Evolutionary conservation across 2,113 vertebrate species (phyloP).

Genomic region (Suncus etruscus): DNA sequence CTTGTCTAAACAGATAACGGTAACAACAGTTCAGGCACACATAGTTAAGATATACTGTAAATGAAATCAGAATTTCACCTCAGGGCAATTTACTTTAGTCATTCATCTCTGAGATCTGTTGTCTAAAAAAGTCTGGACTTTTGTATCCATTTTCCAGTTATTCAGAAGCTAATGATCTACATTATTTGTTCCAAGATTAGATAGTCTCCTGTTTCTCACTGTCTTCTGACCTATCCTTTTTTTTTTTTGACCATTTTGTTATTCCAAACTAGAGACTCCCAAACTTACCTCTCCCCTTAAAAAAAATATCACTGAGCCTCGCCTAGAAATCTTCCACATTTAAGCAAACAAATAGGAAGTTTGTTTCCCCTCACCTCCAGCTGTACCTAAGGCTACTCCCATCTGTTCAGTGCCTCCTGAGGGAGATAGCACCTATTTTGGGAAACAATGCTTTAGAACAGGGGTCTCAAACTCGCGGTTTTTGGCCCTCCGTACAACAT

Average conservation of each 20-base stretch:
- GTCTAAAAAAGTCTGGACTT: conserved; percentile 55
- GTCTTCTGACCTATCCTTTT: not conserved
- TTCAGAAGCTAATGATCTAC: conserved; percentile 35
- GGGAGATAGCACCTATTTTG: too few relatives aligned
- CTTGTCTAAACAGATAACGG: conserved; percentile 62
- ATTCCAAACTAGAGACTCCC: not conserved
- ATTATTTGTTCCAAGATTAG: conserved; percentile 59
- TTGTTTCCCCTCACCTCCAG: too few relatives aligned
- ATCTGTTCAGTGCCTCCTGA: too few relatives aligned
- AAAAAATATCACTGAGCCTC: too few relatives aligned
- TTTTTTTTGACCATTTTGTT: not conserved
- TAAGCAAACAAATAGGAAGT: too few relatives aligned
- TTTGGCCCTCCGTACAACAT: too few relatives aligned
- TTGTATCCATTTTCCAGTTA: conserved; percentile 31
- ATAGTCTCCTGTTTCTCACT: conserved; percentile 37
- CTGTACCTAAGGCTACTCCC: too few relatives aligned
- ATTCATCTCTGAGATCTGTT: conserved; percentile 51
- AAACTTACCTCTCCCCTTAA: too few relatives aligned
- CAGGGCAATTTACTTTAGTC: conserved; percentile 44
- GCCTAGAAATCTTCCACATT: too few relatives aligned
- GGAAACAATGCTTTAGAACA: conserved; percentile 7
- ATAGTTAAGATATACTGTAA: conserved; percentile 58
- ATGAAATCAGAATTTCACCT: conserved; percentile 57
- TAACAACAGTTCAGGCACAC: conserved; percentile 17
- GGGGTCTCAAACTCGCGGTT: too few relatives aligned